A percentile compares a stretch with the other conserved stretches of the same genome.
These are phyloP conservation scores for Diaprepes abbreviatus DNA, from an alignment of 2,888 invertebrate species.

Conservation along the genomic window DNA sequence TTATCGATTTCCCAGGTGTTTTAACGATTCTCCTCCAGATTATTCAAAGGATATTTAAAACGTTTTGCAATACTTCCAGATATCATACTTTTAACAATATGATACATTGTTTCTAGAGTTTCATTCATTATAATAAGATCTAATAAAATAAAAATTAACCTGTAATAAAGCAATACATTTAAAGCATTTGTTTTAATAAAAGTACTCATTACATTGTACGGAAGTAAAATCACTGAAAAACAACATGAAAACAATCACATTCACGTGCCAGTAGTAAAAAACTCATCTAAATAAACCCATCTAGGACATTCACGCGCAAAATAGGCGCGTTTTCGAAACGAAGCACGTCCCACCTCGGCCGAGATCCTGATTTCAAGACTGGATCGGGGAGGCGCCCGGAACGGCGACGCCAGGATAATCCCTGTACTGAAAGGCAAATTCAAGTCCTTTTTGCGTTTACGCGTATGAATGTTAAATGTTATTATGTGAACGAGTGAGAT, in stretches of 20 bases:
- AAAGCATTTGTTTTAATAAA: too few relatives aligned
- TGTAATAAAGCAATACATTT: too few relatives aligned
- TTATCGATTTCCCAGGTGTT: too few relatives aligned
- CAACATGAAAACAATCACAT: slow-evolving; percentile 27
- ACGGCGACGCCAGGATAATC: slow-evolving; percentile 68
- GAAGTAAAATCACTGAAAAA: background rate
- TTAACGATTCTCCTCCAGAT: too few relatives aligned
- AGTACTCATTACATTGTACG: too few relatives aligned
- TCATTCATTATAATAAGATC: too few relatives aligned
- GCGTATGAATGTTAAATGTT: slow-evolving; percentile 23
- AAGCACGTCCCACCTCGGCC: slow-evolving; percentile 62
- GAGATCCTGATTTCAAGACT: slow-evolving; percentile 41
- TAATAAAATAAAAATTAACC: too few relatives aligned
- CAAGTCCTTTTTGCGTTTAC: slow-evolving; percentile 38
- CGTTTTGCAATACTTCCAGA: too few relatives aligned
- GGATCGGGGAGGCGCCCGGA: slow-evolving; percentile 64
- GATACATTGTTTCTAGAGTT: too few relatives aligned
- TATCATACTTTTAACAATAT: too few relatives aligned
- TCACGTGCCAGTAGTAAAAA: slow-evolving; percentile 48
- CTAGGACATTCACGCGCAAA: slow-evolving; percentile 62
- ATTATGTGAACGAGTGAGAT: background rate
- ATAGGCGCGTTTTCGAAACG: slow-evolving; percentile 65
- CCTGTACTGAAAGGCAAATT: slow-evolving; percentile 52
- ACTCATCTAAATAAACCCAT: slow-evolving; percentile 36
- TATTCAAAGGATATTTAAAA: too few relatives aligned